Base-by-base conservation (phyloP, 1,140 invertebrate species). In the Daktulosphaira vitifoliae region DNA sequence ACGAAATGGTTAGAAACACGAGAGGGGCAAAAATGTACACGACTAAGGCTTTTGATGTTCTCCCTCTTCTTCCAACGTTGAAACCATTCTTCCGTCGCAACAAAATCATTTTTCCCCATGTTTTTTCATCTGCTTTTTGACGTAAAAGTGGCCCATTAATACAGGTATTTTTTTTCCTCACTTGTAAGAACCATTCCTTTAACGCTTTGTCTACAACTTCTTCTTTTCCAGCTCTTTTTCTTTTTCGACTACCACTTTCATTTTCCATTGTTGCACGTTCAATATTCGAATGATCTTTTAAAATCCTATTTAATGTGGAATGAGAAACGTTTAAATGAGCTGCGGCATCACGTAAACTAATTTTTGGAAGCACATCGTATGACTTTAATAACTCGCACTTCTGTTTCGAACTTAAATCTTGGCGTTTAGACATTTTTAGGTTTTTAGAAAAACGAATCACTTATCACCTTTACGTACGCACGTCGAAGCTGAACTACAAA, bases 231-330 rank as follows among this genome's bases (percentile, higher is more conserved):
- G 4, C 9, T 54, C 9, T 37, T 39, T 54, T 54, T 39, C 51
- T 54, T 39, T 54, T 54, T 33, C 33, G 33, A 54, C n/a, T n/a
- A n/a, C n/a, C n/a, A n/a, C n/a, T n/a, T n/a, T n/a, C n/a, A n/a
- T n/a, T n/a, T n/a, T n/a, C 11, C 20, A 16, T 9, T 15, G 0
- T 37, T 23, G 38, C 18, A 20, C 33, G 33, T 25, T 37, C 29
- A 39, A 54, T 54, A 53, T 20, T 53, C 1, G 26, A 54, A 54
- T 29, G 33, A 38, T 54, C 15, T 22, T 54, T 54, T 23, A 37
- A 54, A 54, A 54, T 38, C 13, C 29, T 54, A 54, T 39, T 22
- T n/a, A 54, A n/a, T n/a, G n/a, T n/a, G n/a, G n/a, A n/a, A n/a
- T n/a, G n/a, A n/a, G n/a, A n/a, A n/a, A n/a, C n/a, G 25, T 39